These are phyloP conservation scores for Hymenochirus boettgeri DNA, from an alignment of 2,113 vertebrate genomes.

Conservation along the genomic window DNA sequence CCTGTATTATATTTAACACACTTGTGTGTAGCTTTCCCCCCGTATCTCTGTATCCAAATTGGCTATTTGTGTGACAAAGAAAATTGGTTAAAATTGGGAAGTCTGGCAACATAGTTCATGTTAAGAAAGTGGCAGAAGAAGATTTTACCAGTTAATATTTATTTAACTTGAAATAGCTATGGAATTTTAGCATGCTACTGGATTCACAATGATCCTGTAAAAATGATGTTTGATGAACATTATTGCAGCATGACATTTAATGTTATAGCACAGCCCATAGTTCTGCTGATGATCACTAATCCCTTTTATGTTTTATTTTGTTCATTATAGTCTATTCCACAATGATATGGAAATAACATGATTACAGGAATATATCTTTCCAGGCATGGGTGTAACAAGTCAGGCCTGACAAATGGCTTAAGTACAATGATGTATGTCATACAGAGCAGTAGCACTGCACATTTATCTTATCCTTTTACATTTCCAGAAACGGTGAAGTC, in stretches of 20 bases:
- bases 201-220: background rate
- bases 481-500: no score
- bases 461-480: no score
- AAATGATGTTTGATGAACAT: background rate
- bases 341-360: no score
- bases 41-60: background rate
- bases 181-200: background rate
- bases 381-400: no score
- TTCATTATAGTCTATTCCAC: no score
- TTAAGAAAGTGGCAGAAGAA: background rate
- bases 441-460: no score
- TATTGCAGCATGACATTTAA: background rate
- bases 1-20: conserved; percentile 12
- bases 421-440: no score
- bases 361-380: no score
- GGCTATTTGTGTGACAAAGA: background rate
- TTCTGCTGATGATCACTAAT: background rate
- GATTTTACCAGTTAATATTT: background rate
- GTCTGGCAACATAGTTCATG: background rate
- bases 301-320: background rate
- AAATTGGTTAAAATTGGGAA: background rate
- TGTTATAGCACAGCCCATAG: background rate
- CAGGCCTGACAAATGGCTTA: no score
- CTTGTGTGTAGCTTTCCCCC: background rate
- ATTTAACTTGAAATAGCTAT: background rate